Percentiles rank a stretch among this genome's conserved stretches.
These are phyloP conservation scores for Daktulosphaira vitifoliae DNA, from an alignment of 1,140 invertebrate genomes.

Conservation along the genomic window DNA sequence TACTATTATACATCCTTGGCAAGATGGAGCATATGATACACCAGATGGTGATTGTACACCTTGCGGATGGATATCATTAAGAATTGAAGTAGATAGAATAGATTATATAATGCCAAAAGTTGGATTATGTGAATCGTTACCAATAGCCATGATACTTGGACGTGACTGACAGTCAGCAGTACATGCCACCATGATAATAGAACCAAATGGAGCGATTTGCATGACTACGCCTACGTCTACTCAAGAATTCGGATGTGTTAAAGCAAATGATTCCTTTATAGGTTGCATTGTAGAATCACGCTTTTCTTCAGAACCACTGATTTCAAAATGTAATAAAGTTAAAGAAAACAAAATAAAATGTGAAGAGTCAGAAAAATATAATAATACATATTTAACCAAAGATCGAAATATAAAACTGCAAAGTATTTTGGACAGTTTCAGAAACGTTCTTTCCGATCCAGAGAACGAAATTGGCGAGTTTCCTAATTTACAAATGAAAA, in stretches of 20 bases:
- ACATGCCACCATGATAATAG: neutral
- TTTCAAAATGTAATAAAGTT: neutral
- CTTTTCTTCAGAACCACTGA: neutral
- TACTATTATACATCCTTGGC: neutral
- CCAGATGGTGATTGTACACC: neutral
- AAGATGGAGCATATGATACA: neutral
- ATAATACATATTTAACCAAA: neutral
- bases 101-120: conserved; percentile 1
- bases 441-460: neutral
- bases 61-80: neutral
- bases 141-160: neutral
- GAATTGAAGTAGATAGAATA: neutral
- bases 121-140: neutral
- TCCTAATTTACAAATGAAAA: neutral
- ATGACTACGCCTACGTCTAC: conserved; percentile 3
- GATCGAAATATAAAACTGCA: neutral
- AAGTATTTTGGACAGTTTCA: neutral
- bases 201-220: neutral
- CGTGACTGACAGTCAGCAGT: neutral
- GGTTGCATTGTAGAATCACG: neutral
- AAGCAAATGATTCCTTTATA: neutral
- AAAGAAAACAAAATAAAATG: neutral
- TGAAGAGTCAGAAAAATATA: neutral
- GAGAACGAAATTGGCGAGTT: neutral
- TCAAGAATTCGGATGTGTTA: neutral